These are phyloP conservation scores for Cotesia chilonis DNA, from an alignment of 1,140 invertebrate species.

Conservation along the genomic window DNA sequence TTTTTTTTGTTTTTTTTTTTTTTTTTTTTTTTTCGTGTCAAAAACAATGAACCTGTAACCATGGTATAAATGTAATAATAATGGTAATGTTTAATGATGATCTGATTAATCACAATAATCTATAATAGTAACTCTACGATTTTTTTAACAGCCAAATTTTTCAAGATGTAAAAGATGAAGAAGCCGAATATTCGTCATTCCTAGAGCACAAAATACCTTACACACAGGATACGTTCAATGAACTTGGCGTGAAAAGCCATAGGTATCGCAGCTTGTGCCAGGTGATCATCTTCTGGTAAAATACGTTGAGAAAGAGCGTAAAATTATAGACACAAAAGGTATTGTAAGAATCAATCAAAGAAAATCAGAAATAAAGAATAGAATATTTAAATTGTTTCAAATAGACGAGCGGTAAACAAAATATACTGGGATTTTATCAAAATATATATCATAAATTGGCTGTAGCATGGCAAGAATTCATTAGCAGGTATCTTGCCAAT, in stretches of 20 bases:
- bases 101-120: not conserved
- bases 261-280: slow-evolving; percentile 17
- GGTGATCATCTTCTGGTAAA: slow-evolving; percentile 18
- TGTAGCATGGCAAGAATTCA: slow-evolving; percentile 38
- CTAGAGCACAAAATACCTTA: slow-evolving; percentile 22
- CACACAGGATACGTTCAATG: not conserved
- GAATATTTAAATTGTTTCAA: not conserved
- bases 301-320: slow-evolving; percentile 19
- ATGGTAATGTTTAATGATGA: not conserved
- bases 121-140: not conserved
- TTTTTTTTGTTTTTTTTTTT: too few relatives aligned
- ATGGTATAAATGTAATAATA: not conserved
- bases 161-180: slow-evolving; percentile 7
- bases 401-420: slow-evolving; percentile 17
- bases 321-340: slow-evolving; percentile 3
- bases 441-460: slow-evolving; percentile 7
- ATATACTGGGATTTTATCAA: not conserved
- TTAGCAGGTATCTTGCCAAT: slow-evolving; percentile 35
- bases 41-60: not conserved
- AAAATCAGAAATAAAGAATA: not conserved
- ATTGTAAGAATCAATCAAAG: not conserved
- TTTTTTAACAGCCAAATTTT: not conserved
- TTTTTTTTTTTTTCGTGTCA: not conserved
- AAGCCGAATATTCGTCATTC: not conserved
- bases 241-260: slow-evolving; percentile 20